Evolutionary conservation across 2,797 vertebrate genomes (phyloP).

Genomic region (Columba guinea): DNA sequence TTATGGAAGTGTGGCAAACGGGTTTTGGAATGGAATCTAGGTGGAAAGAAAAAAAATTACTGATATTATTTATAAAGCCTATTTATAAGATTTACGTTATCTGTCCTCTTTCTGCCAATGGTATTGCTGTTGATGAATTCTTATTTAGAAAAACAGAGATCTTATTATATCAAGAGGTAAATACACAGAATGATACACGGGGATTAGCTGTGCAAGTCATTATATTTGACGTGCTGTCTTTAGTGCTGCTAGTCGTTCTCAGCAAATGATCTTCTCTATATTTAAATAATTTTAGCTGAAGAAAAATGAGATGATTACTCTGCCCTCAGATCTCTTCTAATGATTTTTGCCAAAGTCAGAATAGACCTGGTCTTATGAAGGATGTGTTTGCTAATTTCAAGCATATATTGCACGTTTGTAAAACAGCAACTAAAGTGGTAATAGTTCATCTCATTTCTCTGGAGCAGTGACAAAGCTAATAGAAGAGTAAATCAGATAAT

Average conservation of each 20-base stretch:
- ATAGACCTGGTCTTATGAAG: not conserved
- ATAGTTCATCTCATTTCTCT: not conserved
- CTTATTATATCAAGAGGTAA: conserved; percentile 14
- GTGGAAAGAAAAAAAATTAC: not conserved
- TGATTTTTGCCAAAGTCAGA: not conserved
- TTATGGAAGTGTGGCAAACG: not conserved
- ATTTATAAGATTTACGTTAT: not conserved
- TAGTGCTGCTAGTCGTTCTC: not conserved
- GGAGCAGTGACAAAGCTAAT: conserved; percentile 4
- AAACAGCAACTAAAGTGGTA: not conserved
- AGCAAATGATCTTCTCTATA: not conserved
- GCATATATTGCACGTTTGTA: not conserved
- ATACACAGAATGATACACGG: conserved; percentile 10
- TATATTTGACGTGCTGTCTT: conserved; percentile 29
- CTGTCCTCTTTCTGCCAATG: conserved; percentile 37
- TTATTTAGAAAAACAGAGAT: conserved; percentile 18
- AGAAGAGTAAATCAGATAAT: conserved; percentile 34
- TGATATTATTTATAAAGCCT: conserved; percentile 17
- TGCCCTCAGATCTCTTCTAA: not conserved
- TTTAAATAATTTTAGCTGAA: not conserved
- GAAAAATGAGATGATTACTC: not conserved
- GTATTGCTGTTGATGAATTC: conserved; percentile 28
- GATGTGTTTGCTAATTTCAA: not conserved
- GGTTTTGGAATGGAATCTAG: not conserved
- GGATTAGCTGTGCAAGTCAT: not conserved